These are phyloP conservation scores for Phymorhynchus buccinoides DNA, from an alignment of 1,140 invertebrate species.

Conservation along the genomic window DNA sequence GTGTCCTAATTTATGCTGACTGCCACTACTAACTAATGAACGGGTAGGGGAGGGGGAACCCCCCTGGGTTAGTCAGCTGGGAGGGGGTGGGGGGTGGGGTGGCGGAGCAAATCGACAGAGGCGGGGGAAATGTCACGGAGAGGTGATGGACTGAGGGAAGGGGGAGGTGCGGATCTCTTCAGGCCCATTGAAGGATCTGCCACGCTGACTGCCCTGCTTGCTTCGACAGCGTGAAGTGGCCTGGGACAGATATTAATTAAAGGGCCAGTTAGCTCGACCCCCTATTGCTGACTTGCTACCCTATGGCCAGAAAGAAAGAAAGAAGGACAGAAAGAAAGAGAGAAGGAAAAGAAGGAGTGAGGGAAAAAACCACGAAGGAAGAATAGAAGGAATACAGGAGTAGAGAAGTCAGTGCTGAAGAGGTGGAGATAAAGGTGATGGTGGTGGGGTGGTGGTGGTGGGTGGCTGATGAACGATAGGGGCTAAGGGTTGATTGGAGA, in stretches of 20 bases:
- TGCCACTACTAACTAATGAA: not conserved
- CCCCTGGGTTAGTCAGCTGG: not conserved
- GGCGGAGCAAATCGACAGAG: not conserved
- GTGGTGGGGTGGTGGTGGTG: too few species aligned
- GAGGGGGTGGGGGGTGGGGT: too few species aligned
- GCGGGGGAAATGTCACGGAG: not conserved
- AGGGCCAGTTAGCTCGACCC: not conserved
- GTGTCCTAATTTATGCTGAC: not conserved
- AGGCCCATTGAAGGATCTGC: not conserved
- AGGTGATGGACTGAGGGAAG: not conserved
- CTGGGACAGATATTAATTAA: not conserved
- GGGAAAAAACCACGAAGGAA: too few species aligned
- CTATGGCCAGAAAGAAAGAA: not conserved
- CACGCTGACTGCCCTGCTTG: not conserved
- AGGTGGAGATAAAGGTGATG: too few species aligned
- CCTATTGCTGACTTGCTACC: too few species aligned
- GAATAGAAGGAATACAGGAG: too few species aligned
- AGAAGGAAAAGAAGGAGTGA: not conserved
- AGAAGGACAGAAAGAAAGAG: not conserved
- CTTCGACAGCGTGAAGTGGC: not conserved
- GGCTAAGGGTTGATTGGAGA: not conserved
- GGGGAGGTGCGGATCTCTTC: not conserved
- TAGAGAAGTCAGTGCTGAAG: too few species aligned
- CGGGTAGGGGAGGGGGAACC: too few species aligned
- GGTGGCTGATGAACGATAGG: too few species aligned